These are phyloP conservation scores for Sycophila sp. DNA, from an alignment of 1,140 invertebrate species.

Conservation along the genomic window DNA sequence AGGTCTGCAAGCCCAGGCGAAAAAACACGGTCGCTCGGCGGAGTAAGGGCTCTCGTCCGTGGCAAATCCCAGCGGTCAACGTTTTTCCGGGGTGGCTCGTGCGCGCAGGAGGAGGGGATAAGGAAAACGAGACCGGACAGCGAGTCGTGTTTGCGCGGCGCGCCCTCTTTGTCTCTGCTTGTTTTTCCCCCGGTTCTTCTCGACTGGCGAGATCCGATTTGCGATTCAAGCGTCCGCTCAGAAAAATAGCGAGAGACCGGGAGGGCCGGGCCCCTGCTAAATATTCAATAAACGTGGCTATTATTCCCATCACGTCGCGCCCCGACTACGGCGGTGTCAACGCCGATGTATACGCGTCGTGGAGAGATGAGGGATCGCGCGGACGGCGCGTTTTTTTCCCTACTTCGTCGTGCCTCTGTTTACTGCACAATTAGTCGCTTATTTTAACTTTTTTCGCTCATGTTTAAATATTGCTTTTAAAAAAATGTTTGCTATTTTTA, in stretches of 20 bases:
- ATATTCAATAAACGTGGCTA: constrained; percentile 61
- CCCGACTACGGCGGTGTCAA: constrained; percentile 28
- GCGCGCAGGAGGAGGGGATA: neutral
- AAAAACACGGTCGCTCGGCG: too few relatives aligned
- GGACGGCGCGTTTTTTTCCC: neutral
- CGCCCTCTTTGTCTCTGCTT: constrained; percentile 1
- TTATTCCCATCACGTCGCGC: constrained; percentile 58
- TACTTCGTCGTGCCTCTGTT: neutral
- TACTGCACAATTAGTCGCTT: neutral
- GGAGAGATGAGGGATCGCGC: neutral
- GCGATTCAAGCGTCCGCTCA: constrained; percentile 51
- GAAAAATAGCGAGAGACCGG: constrained; percentile 40
- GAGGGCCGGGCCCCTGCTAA: constrained; percentile 47
- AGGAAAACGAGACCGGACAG: constrained; percentile 5
- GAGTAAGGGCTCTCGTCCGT: too few relatives aligned
- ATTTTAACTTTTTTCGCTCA: neutral
- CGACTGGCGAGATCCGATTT: constrained; percentile 49
- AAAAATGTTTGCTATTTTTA: too few relatives aligned
- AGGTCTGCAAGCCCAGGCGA: too few relatives aligned
- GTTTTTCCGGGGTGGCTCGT: neutral
- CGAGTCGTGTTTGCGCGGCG: constrained; percentile 12
- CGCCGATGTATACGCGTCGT: too few relatives aligned
- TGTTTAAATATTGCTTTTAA: too few relatives aligned
- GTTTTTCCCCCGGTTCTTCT: constrained; percentile 32
- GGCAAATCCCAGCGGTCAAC: neutral